Evolutionary conservation across 2,113 vertebrate genomes (phyloP), one percentile per base, ranked within the genome.

Genomic region (Amazona guildingii): DNA sequence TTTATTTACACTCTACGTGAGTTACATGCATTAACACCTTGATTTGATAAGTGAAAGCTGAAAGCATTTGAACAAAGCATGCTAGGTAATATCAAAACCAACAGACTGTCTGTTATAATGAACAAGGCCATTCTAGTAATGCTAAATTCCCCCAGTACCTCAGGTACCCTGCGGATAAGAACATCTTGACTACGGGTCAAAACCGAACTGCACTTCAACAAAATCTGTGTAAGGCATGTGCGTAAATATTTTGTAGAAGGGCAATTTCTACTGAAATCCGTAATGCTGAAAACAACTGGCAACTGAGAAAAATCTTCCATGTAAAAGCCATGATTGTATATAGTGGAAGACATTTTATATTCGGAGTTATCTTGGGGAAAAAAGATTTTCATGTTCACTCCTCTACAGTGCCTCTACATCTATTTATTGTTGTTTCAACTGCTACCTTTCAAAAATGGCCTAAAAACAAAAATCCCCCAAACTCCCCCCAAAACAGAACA

Each of bases 31-130:
- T 83, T 51, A 81, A 59, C 80, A 86, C 73, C 86, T 92, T n/a
- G 37, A 54, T 41, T 67, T 54, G 49, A 31, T 7, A 81, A 37
- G 59, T 86, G 68, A 74, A 88, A 92, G 91, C 64, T 73, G 43
- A 62, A 88, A 78, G 92, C 88, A 85, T 67, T 83, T 76, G 79
- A 83, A 92, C 75, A 83, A 73, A 73, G 79, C 95, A 94, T 94
- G 96, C 96, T 75, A 61, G 85, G 59, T 55, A 76, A 39, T 35
- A 82, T 9, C 62, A 83, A 77, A 86, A 9, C 8, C 51, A 75
- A 14, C 31, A 63, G 43, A 24, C 37, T 54, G 51, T 13, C 83
- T 70, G 10, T 7, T 37, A 14, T 17, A 52, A 81, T 12, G 7
- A 86, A 73, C 37, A 77, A 90, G 55, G 54, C 68, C 55, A 90